Percentiles rank a stretch among this genome's conserved stretches.
Evolutionary conservation across 2,888 invertebrate genomes (phyloP).

Genomic region (Geophilus truncorum): DNA sequence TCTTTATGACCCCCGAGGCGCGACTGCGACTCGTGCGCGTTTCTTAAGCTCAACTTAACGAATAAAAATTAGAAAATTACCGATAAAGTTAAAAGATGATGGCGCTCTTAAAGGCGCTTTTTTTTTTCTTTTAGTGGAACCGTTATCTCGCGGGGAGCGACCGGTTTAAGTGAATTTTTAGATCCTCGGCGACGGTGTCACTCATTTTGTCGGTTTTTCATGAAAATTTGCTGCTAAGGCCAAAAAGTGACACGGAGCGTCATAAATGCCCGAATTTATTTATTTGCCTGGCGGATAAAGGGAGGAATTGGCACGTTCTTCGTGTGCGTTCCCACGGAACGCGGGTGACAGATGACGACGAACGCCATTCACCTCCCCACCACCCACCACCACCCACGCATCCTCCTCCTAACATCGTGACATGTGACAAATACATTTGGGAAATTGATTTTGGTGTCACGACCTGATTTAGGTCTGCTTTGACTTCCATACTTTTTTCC

Average conservation of each 20-base stretch:
- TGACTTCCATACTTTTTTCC: not conserved
- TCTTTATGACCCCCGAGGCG: conserved; percentile 4
- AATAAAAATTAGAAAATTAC: conserved; percentile 10
- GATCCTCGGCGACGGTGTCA: not conserved
- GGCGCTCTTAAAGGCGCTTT: not conserved
- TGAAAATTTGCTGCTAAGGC: not conserved
- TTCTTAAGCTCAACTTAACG: not conserved
- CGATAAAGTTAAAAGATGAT: not conserved
- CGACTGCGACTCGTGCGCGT: not conserved
- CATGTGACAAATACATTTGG: conserved; percentile 5
- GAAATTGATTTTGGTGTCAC: conserved; percentile 10
- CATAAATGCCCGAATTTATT: conserved; percentile 10
- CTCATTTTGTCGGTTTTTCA: conserved; percentile 2
- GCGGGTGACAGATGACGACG: conserved; percentile 10
- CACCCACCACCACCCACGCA: not conserved
- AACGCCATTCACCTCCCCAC: not conserved
- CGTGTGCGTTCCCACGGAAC: conserved; percentile 5
- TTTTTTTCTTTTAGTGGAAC: not conserved
- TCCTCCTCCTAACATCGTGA: not conserved
- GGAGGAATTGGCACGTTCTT: not conserved
- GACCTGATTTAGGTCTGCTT: not conserved
- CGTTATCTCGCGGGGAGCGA: not conserved
- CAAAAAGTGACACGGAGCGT: not conserved
- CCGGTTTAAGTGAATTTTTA: not conserved
- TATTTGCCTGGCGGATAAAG: not conserved